Base-by-base conservation (phyloP, 2,888 invertebrate genomes). In the Pristionchus mayeri region DNA sequence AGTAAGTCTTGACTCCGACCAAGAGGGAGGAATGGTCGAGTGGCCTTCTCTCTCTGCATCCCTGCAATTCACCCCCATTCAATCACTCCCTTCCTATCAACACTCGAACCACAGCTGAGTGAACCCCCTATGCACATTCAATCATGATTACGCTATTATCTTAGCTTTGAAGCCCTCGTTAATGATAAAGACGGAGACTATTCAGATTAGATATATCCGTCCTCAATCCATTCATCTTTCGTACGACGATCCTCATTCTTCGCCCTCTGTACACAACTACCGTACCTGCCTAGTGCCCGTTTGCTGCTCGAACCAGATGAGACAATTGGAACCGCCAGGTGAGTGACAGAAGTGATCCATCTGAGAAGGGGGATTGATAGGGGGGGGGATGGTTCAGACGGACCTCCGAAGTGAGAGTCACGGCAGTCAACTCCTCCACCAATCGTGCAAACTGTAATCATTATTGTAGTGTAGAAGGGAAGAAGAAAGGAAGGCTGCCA, bases 1-100 rank as follows among this genome's bases (percentile, higher is more conserved):
- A 94, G 94, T 96, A 97, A 1, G 98, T 98, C 94, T 98, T 98
- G 87, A 98, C 96, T 85, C 96, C 97, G 94, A 97, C 95, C 93
- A 95, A 95, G 87, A 96, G 94, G 44, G 95, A 94, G 81, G 95
- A 94, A 13, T 27, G 54, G 9, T 30, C n/a, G 48, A 86, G 27
- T 0, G 60, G 21, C 11, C 48, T 60, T 34, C 82, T 27, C 63
- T 75, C 52, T 11, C 34, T 60, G 40, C 71, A 83, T 21, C n/a
- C 67, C 75, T 75, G 71, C 52, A 80, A 40, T n/a, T n/a, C n/a
- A n/a, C n/a, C n/a, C n/a, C n/a, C n/a, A n/a, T n/a, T n/a, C n/a
- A n/a, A n/a, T n/a, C n/a, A n/a, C n/a, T n/a, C n/a, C n/a, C n/a
- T n/a, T n/a, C n/a, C n/a, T n/a, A n/a, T n/a, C n/a, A n/a, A n/a